These are phyloP conservation scores for Drosophila diplacantha DNA, from an alignment of 2,888 invertebrate genomes.

Conservation along the genomic window DNA sequence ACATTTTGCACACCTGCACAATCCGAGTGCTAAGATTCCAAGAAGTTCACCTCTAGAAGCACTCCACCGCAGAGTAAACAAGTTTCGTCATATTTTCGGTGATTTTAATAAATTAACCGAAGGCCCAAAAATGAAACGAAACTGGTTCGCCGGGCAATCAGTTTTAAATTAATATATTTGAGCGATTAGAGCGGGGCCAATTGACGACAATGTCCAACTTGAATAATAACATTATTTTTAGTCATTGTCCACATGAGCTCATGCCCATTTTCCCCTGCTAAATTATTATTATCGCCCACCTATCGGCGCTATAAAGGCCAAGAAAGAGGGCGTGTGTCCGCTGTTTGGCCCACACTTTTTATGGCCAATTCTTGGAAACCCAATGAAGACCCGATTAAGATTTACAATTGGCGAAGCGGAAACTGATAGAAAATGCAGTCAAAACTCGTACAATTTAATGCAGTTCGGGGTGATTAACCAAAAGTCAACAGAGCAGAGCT, in stretches of 20 bases:
- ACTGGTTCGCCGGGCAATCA: conserved; percentile 43
- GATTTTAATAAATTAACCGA: conserved; percentile 63
- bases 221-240: conserved; percentile 59
- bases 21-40: conserved; percentile 4
- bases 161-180: conserved; percentile 64
- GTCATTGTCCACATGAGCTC: conserved; percentile 62
- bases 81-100: conserved; percentile 55
- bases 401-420: conserved; percentile 32
- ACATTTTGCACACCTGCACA: conserved; percentile 41
- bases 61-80: conserved; percentile 41
- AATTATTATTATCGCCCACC: conserved; percentile 20
- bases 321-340: conserved; percentile 60
- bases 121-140: conserved; percentile 16
- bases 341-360: conserved; percentile 9
- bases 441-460: conserved; percentile 2
- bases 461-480: conserved; percentile 3
- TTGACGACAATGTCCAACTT: conserved; percentile 58
- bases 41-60: conserved; percentile 9
- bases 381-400: conserved; percentile 29
- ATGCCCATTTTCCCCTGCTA: conserved; percentile 27
- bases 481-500: conserved; percentile 10
- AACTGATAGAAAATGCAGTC: conserved; percentile 23
- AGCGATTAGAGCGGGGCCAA: conserved; percentile 22
- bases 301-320: conserved; percentile 33
- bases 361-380: conserved; percentile 39